Conservation (phyloP, 2,113 vertebrate genomes). For the Ia io region DNA sequence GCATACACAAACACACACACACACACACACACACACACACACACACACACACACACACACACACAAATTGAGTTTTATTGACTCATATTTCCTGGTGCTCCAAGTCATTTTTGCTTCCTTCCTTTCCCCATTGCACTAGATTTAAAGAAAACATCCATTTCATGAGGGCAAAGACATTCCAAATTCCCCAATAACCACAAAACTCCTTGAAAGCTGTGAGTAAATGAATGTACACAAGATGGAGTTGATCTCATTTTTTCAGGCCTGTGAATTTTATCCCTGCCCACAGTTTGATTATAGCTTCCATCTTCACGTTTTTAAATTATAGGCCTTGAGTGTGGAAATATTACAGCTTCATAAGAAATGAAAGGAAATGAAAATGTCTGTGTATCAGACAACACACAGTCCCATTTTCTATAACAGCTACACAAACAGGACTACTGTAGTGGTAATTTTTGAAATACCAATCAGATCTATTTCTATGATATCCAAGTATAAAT, state of each 20-base stretch:
- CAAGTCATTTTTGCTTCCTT: not conserved
- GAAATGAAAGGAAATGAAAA: not conserved
- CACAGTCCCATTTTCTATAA: not conserved
- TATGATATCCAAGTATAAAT: constrained; percentile 3
- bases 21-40: not conserved
- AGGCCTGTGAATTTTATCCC: not conserved
- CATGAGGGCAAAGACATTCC: not conserved
- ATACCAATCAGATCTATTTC: constrained; percentile 25
- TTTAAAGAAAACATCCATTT: constrained; percentile 4
- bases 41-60: too few relatives aligned
- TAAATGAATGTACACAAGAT: not conserved
- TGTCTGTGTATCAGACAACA: not conserved
- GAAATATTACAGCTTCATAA: not conserved
- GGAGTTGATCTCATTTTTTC: not conserved
- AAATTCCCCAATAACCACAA: not conserved
- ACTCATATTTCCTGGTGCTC: not conserved
- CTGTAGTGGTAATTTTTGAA: not conserved
- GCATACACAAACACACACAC: not conserved
- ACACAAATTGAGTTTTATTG: not conserved
- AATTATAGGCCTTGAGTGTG: not conserved
- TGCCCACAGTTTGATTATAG: not conserved
- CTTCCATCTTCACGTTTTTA: not conserved
- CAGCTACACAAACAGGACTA: not conserved
- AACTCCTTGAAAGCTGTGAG: not conserved
- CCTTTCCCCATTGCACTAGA: not conserved